These are phyloP conservation scores for Scortum barcoo DNA, from an alignment of 2,113 vertebrate genomes.

Conservation along the genomic window DNA sequence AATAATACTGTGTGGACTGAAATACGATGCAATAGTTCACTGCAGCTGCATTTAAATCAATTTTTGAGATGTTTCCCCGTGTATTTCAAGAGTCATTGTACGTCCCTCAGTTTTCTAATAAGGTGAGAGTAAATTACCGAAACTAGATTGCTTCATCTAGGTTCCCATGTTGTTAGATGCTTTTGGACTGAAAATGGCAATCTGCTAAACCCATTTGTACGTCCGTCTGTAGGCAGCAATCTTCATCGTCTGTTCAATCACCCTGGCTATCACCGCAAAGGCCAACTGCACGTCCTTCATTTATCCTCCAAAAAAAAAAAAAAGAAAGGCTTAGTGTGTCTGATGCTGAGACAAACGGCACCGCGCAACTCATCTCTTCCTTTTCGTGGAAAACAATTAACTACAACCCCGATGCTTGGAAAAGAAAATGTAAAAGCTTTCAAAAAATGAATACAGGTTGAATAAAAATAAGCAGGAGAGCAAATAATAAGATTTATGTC, in stretches of 20 bases:
- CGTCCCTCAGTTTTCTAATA: conserved; percentile 10
- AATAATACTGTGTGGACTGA: background rate
- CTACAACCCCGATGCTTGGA: background rate
- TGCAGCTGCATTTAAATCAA: background rate
- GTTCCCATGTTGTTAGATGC: conserved; percentile 43
- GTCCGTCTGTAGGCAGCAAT: conserved; percentile 52
- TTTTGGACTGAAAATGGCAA: conserved; percentile 44
- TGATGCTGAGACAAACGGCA: background rate
- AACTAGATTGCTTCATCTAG: conserved; percentile 41
- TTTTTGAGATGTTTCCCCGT: background rate
- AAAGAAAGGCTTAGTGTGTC: background rate
- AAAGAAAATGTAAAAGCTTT: background rate
- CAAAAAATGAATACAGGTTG: background rate
- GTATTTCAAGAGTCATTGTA: conserved; percentile 20
- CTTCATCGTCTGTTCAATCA: conserved; percentile 41
- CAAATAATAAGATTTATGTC: background rate
- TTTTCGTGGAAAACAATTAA: background rate
- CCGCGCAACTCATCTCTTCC: background rate
- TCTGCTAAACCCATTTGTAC: conserved; percentile 48
- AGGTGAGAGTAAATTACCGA: conserved; percentile 25
- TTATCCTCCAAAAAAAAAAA: background rate
- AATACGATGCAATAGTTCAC: background rate
- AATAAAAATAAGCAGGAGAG: background rate
- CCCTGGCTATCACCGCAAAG: conserved; percentile 24
- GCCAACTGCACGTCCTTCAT: conserved; percentile 21